phyloP scores from a whole-genome alignment of 35 echinoderm and acorn worm species.

The Heliocidaris erythrogramma region DNA sequence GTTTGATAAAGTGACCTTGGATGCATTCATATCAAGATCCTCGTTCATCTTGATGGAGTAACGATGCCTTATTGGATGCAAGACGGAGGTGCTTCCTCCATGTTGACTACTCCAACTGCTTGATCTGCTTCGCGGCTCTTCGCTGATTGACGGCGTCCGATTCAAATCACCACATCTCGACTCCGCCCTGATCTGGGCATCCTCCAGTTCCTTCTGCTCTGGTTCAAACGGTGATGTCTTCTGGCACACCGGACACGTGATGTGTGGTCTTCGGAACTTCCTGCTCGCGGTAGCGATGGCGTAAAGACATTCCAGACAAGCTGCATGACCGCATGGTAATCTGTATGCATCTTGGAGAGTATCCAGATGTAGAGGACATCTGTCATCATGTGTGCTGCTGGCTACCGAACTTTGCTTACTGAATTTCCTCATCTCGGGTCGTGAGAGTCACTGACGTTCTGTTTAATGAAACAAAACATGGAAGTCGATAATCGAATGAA shows the following conservation, averaged over 20 bases:
- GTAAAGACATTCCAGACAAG: constrained; percentile 35
- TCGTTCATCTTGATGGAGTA: not conserved
- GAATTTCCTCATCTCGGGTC: not conserved
- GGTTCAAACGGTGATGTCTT: not conserved
- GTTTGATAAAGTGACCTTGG: not conserved
- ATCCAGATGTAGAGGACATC: constrained; percentile 14
- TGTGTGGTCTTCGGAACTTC: not conserved
- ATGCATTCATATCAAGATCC: not conserved
- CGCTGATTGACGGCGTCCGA: not conserved
- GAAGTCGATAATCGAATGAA: not conserved
- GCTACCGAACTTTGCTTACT: not conserved
- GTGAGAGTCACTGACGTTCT: not conserved
- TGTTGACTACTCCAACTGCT: not conserved
- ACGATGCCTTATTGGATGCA: not conserved
- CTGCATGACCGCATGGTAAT: constrained; percentile 19
- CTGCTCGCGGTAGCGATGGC: constrained; percentile 39
- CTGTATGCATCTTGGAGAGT: not conserved
- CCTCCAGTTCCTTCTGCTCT: not conserved
- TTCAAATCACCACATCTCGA: not conserved
- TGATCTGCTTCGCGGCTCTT: not conserved
- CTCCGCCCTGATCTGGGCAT: not conserved
- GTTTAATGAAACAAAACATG: not conserved
- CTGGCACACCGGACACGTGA: constrained; percentile 24
- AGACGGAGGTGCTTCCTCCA: not conserved
- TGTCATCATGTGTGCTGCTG: not conserved